These are phyloP conservation scores for Cantharis flavilabris DNA, from an alignment of 2,888 invertebrate genomes.

Conservation along the genomic window DNA sequence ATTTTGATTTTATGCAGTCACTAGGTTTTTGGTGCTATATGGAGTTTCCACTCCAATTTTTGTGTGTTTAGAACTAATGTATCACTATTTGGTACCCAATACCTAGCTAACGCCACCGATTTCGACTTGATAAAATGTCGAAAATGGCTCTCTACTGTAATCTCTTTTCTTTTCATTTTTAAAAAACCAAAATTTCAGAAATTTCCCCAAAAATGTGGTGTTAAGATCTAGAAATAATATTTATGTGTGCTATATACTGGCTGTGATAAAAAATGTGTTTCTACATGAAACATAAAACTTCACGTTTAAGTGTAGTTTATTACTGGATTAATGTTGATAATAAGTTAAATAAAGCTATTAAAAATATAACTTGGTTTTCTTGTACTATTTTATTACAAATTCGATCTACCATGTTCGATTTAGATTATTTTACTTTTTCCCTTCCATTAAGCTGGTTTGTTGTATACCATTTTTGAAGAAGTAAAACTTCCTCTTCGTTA, in stretches of 20 bases:
- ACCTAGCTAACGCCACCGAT: neutral
- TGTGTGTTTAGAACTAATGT: neutral
- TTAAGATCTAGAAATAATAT: conserved; percentile 25
- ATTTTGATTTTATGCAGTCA: neutral
- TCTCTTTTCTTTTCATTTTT: neutral
- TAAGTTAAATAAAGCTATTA: neutral
- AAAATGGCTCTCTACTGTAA: neutral
- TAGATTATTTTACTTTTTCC: too few relatives aligned
- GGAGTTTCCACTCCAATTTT: neutral
- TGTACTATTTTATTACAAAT: neutral
- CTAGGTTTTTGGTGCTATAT: neutral
- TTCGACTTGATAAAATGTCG: neutral
- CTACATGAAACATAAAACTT: neutral
- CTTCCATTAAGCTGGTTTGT: neutral
- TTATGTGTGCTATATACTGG: conserved; percentile 51
- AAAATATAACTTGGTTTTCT: neutral
- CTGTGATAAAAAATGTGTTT: conserved; percentile 49
- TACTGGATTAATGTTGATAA: neutral
- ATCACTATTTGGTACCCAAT: neutral
- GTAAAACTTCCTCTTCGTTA: too few relatives aligned
- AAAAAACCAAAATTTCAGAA: neutral
- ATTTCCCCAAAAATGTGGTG: neutral
- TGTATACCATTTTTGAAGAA: too few relatives aligned
- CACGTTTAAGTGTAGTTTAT: conserved; percentile 2
- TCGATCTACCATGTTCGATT: neutral